Evolutionary conservation across 2,113 vertebrate species (phyloP).

Genomic region (Xenopus tropicalis): UCB_Xtro_10.0 CM004445.2:110650501-110651000

Average conservation of each 20-base stretch:
- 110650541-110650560: background rate
- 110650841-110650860: background rate
- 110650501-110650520: no score
- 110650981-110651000: background rate
- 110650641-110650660: background rate
- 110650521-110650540: background rate
- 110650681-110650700: background rate
- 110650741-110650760: background rate
- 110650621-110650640: no score
- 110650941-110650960: background rate
- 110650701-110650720: background rate
- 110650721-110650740: background rate
- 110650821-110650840: background rate
- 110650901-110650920: slow-evolving; percentile 3
- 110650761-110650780: background rate
- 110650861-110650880: background rate
- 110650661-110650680: background rate
- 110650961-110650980: background rate
- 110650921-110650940: background rate
- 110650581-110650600: no score
- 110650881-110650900: background rate
- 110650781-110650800: background rate
- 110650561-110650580: no score
- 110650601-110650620: no score
- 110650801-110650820: background rate